Percentiles rank a stretch among this genome's conserved stretches.
These are phyloP conservation scores for Phoeniculus purpureus DNA, from an alignment of 2,797 vertebrate species.

Conservation along the genomic window DNA sequence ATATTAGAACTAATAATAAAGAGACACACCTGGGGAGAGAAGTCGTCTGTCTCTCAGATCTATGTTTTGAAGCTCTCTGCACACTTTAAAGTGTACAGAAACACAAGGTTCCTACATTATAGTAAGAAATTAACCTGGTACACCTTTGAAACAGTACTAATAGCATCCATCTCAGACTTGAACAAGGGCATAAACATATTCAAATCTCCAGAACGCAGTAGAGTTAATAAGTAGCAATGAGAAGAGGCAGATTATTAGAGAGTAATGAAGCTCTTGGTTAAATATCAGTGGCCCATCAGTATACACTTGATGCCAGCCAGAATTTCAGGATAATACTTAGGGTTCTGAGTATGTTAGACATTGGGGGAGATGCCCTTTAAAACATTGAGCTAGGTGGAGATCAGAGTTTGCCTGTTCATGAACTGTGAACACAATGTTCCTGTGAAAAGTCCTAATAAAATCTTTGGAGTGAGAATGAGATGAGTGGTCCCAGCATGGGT, in stretches of 20 bases:
- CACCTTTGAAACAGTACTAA: neutral
- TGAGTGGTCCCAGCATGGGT: neutral
- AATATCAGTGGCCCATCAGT: neutral
- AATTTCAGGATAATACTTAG: neutral
- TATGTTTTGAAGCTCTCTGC: neutral
- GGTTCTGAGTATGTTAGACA: neutral
- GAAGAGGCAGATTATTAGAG: neutral
- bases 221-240: neutral
- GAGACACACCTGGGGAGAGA: neutral
- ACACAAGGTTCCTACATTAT: neutral
- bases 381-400: neutral
- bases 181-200: neutral
- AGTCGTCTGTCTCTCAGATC: neutral
- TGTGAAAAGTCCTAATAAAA: neutral
- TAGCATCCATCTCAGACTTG: neutral
- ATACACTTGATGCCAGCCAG: neutral
- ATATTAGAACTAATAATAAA: neutral
- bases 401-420: neutral
- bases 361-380: neutral
- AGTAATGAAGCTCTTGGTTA: neutral
- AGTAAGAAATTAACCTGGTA: neutral
- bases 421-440: neutral
- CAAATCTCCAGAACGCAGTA: neutral
- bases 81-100: neutral
- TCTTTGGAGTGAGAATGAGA: neutral